These are phyloP conservation scores for Archips crataeganus DNA, from an alignment of 2,888 invertebrate genomes.

Conservation along the genomic window DNA sequence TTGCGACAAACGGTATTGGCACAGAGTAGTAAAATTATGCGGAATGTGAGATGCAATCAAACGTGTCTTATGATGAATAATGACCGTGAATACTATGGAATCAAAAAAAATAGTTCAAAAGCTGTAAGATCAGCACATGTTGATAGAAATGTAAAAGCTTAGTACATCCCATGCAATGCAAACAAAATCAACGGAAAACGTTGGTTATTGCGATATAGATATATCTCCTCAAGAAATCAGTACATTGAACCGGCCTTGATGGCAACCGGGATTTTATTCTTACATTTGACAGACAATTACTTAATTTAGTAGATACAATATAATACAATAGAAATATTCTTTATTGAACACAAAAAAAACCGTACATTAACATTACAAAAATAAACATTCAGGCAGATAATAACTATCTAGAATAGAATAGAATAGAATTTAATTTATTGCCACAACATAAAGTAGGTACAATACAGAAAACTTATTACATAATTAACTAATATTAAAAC, in stretches of 20 bases:
- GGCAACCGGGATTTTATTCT: not conserved
- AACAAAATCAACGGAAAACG: not conserved
- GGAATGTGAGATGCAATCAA: conserved; percentile 11
- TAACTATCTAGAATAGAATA: too few species aligned
- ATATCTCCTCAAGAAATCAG: not conserved
- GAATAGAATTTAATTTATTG: too few species aligned
- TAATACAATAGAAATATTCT: too few species aligned
- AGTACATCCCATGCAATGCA: not conserved
- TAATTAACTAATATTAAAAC: too few species aligned
- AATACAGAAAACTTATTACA: too few species aligned
- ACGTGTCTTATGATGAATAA: not conserved
- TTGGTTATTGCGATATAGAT: not conserved
- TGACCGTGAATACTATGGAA: not conserved
- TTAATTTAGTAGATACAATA: too few species aligned
- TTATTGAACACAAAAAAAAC: too few species aligned
- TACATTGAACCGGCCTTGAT: not conserved
- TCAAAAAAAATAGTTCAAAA: not conserved
- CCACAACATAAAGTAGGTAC: too few species aligned
- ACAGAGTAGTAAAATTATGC: conserved; percentile 15
- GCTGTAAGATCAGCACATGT: not conserved
- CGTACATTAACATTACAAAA: too few species aligned
- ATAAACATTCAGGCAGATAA: too few species aligned
- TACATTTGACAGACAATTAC: too few species aligned
- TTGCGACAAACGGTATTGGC: conserved; percentile 19
- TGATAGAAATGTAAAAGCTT: not conserved